Evolutionary conservation across 2,888 invertebrate genomes (phyloP), one percentile per base, ranked within the genome.

Genomic region (Synanthedon vespiformis): DNA sequence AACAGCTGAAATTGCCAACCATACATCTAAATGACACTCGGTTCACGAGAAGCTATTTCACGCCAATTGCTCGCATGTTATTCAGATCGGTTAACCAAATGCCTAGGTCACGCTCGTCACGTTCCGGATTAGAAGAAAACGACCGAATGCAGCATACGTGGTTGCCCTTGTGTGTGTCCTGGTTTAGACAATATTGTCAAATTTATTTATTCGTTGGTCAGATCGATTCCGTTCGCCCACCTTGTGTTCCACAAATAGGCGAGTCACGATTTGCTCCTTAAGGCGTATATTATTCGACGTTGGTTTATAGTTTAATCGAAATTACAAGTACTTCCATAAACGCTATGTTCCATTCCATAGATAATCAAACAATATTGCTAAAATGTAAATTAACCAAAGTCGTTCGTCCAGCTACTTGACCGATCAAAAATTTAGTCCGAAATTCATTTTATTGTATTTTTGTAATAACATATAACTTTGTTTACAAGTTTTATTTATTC

Each of bases 41-140:
- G 34, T 53, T 56, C 57, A 67, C 56, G 60, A 57, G 62, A 59
- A 70, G 72, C 63, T 67, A 72, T 74, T 67, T 72, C 68, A 67
- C 68, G 66, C 61, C 61, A 53, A 50, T 34, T 57, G 57, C 6
- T 49, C 49, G 53, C 51, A 49, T 53, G 55, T 55, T 62, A 59
- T 52, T 55, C 54, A 56, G 55, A 58, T 40, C 3, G 14, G 64
- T 62, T 57, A 60, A 50, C 59, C 63, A 77, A 80, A 81, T 80
- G 75, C 72, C 78, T 80, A 79, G 81, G 80, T 78, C 81, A 80
- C 74, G 76, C 61, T 49, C 59, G 52, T 61, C 77, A 75, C 74
- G 74, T 62, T 59, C 51, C 53, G 54, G 55, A 54, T 52, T 54
- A 56, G 59, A 40, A 64, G 58, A 58, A 65, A 65, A 67, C 64